These are phyloP conservation scores for Adela reaumurella DNA, from an alignment of 2,888 invertebrate genomes.

Conservation along the genomic window DNA sequence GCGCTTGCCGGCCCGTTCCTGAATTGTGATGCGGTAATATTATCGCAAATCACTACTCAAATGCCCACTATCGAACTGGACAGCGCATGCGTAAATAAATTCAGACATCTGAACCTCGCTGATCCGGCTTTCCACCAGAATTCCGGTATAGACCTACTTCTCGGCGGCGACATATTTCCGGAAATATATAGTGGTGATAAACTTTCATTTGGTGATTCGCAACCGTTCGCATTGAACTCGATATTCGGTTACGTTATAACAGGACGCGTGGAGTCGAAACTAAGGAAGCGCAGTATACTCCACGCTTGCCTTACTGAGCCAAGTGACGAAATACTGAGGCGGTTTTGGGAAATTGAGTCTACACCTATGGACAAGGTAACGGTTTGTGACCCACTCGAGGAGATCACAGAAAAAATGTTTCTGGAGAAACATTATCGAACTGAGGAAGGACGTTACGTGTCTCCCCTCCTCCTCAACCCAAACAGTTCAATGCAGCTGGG, in stretches of 20 bases:
- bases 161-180: neutral
- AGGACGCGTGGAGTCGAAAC: neutral
- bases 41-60: neutral
- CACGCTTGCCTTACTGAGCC: neutral
- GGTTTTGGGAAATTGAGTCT: neutral
- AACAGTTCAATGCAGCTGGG: neutral
- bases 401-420: neutral
- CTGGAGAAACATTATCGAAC: neutral
- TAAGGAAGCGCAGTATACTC: neutral
- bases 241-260: neutral
- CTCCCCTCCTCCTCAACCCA: neutral
- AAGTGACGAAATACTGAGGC: neutral
- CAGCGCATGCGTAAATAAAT: neutral
- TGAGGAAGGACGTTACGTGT: neutral
- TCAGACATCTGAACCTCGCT: neutral
- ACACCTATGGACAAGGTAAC: neutral
- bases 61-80: neutral
- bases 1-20: neutral
- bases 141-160: neutral
- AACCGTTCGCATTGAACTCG: neutral
- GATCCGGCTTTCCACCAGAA: neutral
- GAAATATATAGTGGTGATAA: constrained; percentile 4
- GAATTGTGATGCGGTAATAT: neutral
- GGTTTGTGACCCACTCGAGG: neutral
- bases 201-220: neutral